Evolutionary conservation across 1,140 invertebrate species (phyloP).

Genomic region (Drosophila biarmipes): DNA sequence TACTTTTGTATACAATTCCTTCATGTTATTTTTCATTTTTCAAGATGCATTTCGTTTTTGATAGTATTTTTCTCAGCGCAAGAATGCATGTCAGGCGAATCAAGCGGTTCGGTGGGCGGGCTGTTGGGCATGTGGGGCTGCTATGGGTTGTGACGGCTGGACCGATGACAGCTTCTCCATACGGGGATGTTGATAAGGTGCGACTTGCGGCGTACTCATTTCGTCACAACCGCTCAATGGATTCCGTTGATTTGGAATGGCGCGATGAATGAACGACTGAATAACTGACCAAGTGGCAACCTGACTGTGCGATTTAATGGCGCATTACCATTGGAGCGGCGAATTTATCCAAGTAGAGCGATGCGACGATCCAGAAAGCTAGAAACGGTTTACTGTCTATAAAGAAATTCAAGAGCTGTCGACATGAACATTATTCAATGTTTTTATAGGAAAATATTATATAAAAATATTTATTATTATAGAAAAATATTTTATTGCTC

Average conservation of each 20-base stretch:
- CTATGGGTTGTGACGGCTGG: constrained; percentile 28
- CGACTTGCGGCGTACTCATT: constrained; percentile 32
- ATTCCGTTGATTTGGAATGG: constrained; percentile 19
- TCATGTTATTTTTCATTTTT: too few species aligned
- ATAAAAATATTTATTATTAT: too few species aligned
- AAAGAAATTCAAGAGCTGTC: too few species aligned
- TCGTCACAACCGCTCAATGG: constrained; percentile 37
- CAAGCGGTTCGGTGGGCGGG: constrained; percentile 6
- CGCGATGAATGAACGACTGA: constrained; percentile 44
- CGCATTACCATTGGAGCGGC: constrained; percentile 24
- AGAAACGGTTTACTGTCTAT: neutral
- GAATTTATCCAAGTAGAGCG: neutral
- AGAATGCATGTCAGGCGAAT: constrained; percentile 14
- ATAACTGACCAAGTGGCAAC: constrained; percentile 30
- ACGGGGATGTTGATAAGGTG: constrained; percentile 42
- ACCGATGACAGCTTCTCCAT: constrained; percentile 29
- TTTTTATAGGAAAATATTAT: too few species aligned
- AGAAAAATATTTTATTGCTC: too few species aligned
- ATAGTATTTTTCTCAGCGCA: neutral
- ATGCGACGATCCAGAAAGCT: neutral
- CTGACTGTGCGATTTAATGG: constrained; percentile 37
- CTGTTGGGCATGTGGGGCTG: constrained; percentile 1
- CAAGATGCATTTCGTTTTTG: too few species aligned
- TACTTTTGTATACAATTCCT: too few species aligned
- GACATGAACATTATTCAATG: too few species aligned